These are phyloP conservation scores for Psephotus haematonotus DNA, from an alignment of 2,113 vertebrate species.

Conservation along the genomic window DNA sequence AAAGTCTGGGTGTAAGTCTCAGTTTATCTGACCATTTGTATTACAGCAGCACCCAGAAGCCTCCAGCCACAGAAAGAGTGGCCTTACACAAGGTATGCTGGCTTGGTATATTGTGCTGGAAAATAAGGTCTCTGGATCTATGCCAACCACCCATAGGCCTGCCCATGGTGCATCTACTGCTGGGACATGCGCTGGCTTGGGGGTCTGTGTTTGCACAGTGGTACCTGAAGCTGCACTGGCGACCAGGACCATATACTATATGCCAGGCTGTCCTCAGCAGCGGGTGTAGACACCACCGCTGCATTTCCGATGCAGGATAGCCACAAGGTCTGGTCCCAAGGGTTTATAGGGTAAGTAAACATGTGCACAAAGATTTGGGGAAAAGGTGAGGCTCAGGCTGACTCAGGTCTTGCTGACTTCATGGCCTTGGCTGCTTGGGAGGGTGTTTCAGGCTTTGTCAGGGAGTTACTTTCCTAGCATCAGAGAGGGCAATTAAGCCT, in stretches of 20 bases:
- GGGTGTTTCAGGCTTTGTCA: neutral
- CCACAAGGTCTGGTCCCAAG: accelerated
- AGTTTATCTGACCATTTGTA: neutral
- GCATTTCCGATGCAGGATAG: neutral
- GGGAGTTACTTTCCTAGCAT: neutral
- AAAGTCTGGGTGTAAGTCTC: neutral
- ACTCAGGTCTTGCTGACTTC: neutral
- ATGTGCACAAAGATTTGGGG: neutral
- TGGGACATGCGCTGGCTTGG: neutral
- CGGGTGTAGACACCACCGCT: neutral
- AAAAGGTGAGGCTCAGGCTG: neutral
- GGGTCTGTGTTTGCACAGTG: neutral
- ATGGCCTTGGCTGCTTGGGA: neutral
- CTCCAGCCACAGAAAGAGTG: neutral
- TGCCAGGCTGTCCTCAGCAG: neutral
- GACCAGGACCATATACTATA: accelerated
- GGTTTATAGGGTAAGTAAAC: accelerated
- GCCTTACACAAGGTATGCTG: accelerated
- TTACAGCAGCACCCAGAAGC: neutral
- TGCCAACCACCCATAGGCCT: neutral
- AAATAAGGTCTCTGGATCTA: neutral
- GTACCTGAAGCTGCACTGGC: neutral
- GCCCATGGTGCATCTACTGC: neutral
- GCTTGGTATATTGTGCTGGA: neutral
- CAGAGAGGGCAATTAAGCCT: neutral